Percentiles rank a stretch among this genome's conserved stretches.
These are phyloP conservation scores for Diplazon laetatorius DNA, from an alignment of 2,888 invertebrate genomes.

Conservation along the genomic window DNA sequence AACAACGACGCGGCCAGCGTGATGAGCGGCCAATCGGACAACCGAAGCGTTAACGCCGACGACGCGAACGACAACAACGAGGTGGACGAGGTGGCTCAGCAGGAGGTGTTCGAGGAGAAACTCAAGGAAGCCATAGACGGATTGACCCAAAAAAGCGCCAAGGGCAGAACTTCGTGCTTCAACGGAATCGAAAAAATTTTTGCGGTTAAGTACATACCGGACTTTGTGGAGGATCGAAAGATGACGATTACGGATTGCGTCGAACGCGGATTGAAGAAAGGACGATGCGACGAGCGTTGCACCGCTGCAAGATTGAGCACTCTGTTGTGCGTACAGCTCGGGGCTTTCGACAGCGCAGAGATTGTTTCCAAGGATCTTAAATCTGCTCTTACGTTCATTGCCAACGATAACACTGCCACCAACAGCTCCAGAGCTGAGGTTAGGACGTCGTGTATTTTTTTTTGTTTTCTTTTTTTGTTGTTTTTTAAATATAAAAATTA, in stretches of 20 bases:
- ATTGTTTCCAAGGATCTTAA: slow-evolving; percentile 88
- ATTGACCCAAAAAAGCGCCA: slow-evolving; percentile 93
- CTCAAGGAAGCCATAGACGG: slow-evolving; percentile 94
- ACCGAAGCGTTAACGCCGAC: slow-evolving; percentile 85
- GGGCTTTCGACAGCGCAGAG: slow-evolving; percentile 85
- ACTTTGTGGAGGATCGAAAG: slow-evolving; percentile 89
- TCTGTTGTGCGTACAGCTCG: slow-evolving; percentile 92
- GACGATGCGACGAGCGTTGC: slow-evolving; percentile 91
- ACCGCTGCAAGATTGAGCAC: slow-evolving; percentile 92
- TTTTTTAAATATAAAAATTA: background rate
- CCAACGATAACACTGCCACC: slow-evolving; percentile 90
- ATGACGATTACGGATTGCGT: slow-evolving; percentile 92
- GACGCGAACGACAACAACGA: slow-evolving; percentile 83
- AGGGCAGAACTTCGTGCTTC: slow-evolving; percentile 90
- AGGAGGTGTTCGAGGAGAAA: slow-evolving; percentile 93
- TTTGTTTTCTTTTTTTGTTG: slow-evolving; percentile 19
- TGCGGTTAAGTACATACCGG: slow-evolving; percentile 90
- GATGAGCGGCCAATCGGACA: slow-evolving; percentile 91
- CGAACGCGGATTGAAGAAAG: slow-evolving; percentile 91
- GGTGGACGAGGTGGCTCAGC: slow-evolving; percentile 86
- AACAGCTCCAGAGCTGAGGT: slow-evolving; percentile 90
- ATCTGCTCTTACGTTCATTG: slow-evolving; percentile 88
- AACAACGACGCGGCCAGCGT: slow-evolving; percentile 91
- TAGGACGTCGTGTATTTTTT: slow-evolving; percentile 60
- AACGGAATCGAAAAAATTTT: slow-evolving; percentile 89